Evolutionary conservation across 2,797 vertebrate genomes (phyloP), one percentile per base, ranked within the genome.

Genomic region (Myiotriccus ornatus): DNA sequence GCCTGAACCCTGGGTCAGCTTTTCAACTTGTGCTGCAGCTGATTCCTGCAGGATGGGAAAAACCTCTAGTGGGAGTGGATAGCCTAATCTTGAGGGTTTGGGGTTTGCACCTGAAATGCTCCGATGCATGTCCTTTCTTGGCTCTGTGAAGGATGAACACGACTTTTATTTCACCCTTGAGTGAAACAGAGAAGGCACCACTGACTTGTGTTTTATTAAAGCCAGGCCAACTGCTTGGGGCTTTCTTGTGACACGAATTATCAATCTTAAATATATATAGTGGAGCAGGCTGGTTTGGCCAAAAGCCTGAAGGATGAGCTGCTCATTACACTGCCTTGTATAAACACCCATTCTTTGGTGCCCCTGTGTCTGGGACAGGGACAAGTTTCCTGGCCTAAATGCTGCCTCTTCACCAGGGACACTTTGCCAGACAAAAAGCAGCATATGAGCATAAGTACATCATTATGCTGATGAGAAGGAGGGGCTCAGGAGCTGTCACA

Each of bases 181-280:
- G 94, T 17, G 3, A 65, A 90, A 86, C 65, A 83, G 16, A 67
- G 83, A 69, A 91, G 65, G 76, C 90, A 94, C 67, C 91, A 84
- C 83, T 52, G 63, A 74, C 81, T 91, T 89, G 78, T 76, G 81
- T 89, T 94, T 95, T 96, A 96, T 96, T 90, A 94, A 96, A 96
- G 83, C 62, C 88, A 88, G 94, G 78, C 84, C 92, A 96, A 87
- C 59, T 93, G 92, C 90, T 92, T 41, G 84, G 70, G 81, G 90
- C 73, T 84, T 94, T 80, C 69, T 64, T 86, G 79, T 90, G 91
- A 94, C 87, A 91, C 62, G 90, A 95, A 94, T 95, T 94, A 91
- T 91, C 84, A 91, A 69, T 93, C 88, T 96, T 90, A 90, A 85
- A 71, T 75, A 83, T 55, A 89, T 57, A 70, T 18, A 79, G 64